Conservation (phyloP, 2,797 vertebrate species). For the Schizothorax lantsangensis region DNA sequence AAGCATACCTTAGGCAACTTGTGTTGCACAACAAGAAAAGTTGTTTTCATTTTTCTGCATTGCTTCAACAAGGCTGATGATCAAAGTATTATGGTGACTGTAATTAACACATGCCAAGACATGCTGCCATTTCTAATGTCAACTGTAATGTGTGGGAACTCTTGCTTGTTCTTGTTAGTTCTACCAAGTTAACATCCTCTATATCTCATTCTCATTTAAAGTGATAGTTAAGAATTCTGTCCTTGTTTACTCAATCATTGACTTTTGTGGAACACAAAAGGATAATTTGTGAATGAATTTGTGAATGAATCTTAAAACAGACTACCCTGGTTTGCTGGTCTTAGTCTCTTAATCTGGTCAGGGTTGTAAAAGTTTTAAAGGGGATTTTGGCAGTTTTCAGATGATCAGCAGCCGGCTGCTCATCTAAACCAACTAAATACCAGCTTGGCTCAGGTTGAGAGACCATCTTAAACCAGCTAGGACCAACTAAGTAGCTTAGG, state of each 20-base stretch:
- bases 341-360: neutral
- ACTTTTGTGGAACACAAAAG: no score
- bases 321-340: neutral
- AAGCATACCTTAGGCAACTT: neutral
- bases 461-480: neutral
- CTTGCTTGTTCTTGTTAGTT: neutral
- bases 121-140: constrained; percentile 16
- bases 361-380: neutral
- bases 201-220: neutral
- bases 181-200: neutral
- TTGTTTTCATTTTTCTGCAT: constrained; percentile 13
- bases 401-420: neutral
- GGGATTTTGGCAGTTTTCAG: neutral
- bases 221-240: neutral
- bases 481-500: neutral
- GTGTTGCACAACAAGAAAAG: constrained; percentile 5
- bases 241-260: neutral
- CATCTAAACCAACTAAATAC: neutral
- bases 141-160: neutral
- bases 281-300: neutral
- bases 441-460: neutral
- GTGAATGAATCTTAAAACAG: neutral
- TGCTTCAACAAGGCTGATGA: neutral
- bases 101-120: constrained; percentile 39
- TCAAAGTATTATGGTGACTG: constrained; percentile 11